Evolutionary conservation across 2,888 invertebrate genomes (phyloP), one percentile per base, ranked within the genome.

Genomic region (Mamestra brassicae): DNA sequence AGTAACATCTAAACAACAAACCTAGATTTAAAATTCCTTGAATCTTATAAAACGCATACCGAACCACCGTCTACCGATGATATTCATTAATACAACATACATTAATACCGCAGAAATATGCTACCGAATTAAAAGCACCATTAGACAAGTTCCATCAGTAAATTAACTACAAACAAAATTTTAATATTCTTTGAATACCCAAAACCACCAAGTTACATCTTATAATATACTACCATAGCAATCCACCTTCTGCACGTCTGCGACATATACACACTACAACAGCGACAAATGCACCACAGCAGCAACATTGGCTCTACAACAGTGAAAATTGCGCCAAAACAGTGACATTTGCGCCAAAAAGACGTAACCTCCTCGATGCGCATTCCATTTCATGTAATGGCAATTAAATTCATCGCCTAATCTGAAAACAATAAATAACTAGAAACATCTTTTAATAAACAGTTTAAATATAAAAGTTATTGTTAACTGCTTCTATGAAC

Each of bases 1-100:
- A 7, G 50, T 61, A 60, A 52, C 0, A 36, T 58, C 34, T 50
- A 52, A 73, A 60, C 58, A 60, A 60, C 36, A 52, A 52, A 61
- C 13, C 17, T 4, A 26, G n/a, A 61, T 73, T 13, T 26, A 45
- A 61, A 54, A 47, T 26, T 17, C 17, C 13, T 73, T 26, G 17
- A 54, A 54, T 17, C 4, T 45, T 34, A 34, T 36, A 52, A 47
- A 34, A 26, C 13, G 45, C 17, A 34, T 55, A 26, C 7, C 26
- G 17, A 34, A 36, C 10, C 26, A 26, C 26, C 26, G 36, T 6
- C 26, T 55, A 26, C 10, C 26, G 17, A 3, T 73, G 36, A 73
- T 52, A 47, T 63, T 63, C 10, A 26, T 26, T 26, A 26, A 34
- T 47, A 13, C 11, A 34, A 36, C 11, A 52, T 42, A 47, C 5